phyloP scores from a whole-genome alignment of 2,888 invertebrate species.

The Amiota communis region DNA sequence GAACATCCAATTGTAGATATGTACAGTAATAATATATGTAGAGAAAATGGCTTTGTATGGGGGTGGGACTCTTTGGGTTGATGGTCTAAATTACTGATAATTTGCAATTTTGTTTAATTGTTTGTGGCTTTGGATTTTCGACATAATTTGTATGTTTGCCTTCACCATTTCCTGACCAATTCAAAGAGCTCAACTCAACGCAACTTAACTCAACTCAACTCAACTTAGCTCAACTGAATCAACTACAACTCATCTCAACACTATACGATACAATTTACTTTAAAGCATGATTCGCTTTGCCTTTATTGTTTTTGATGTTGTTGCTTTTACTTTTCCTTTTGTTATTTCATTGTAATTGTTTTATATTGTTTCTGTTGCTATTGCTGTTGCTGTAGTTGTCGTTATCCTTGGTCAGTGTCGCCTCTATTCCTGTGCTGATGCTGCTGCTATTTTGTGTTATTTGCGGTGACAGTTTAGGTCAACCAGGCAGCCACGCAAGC shows the following conservation, averaged over 20 bases:
- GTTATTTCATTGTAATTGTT: constrained; percentile 17
- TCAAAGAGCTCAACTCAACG: not conserved
- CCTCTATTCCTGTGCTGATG: constrained; percentile 31
- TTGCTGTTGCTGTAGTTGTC: not conserved
- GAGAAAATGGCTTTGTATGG: not conserved
- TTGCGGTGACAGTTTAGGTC: constrained; percentile 61
- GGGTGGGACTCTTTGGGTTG: constrained; percentile 15
- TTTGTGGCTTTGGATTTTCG: constrained; percentile 62
- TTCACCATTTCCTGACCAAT: not conserved
- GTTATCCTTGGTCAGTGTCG: constrained; percentile 19
- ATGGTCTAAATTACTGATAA: constrained; percentile 61
- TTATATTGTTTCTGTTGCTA: not conserved
- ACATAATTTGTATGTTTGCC: constrained; percentile 56
- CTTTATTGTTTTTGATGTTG: constrained; percentile 14
- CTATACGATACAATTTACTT: constrained; percentile 14
- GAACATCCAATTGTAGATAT: no score
- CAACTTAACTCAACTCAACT: not conserved
- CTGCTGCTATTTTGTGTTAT: constrained; percentile 53
- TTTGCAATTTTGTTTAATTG: constrained; percentile 68
- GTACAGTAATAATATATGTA: no score
- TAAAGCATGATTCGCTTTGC: constrained; percentile 44
- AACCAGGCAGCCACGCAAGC: constrained; percentile 33
- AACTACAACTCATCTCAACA: constrained; percentile 27
- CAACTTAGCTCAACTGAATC: not conserved
- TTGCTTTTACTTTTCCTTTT: not conserved